Evolutionary conservation across 2,113 vertebrate genomes (phyloP).

Genomic region (Pachypanchax playfairii): DNA sequence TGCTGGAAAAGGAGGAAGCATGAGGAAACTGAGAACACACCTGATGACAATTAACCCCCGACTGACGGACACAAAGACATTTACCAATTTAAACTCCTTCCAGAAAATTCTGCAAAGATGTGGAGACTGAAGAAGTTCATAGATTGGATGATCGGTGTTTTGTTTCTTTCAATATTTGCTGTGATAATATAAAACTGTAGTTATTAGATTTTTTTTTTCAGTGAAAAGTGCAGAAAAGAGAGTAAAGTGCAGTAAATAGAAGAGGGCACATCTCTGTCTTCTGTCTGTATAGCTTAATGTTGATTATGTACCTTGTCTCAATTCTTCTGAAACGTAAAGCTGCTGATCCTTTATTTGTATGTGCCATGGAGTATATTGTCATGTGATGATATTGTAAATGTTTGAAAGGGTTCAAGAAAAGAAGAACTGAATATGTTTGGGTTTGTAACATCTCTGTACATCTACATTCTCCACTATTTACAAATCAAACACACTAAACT

Average conservation of each 20-base stretch:
- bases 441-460: conserved; percentile 14
- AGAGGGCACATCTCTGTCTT: conserved; percentile 48
- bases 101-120: background rate
- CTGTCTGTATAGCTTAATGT: conserved; percentile 52
- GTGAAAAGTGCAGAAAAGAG: conserved; percentile 18
- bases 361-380: conserved; percentile 60
- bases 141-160: background rate
- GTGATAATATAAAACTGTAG: conserved; percentile 35
- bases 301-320: conserved; percentile 54
- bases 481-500: no score
- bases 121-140: conserved; percentile 3
- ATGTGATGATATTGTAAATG: conserved; percentile 44
- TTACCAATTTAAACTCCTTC: no score
- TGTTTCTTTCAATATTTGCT: conserved; percentile 53
- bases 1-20: conserved; percentile 8
- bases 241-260: conserved; percentile 35
- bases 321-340: conserved; percentile 56
- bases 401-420: background rate
- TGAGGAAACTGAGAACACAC: conserved; percentile 22
- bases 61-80: conserved; percentile 33
- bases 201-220: conserved; percentile 31
- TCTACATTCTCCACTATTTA: conserved; percentile 6
- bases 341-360: conserved; percentile 53
- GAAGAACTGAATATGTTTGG: background rate
- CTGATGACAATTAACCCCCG: conserved; percentile 25